A percentile compares a stretch with the other conserved stretches of the same genome.
phyloP scores from a whole-genome alignment of 2,888 invertebrate species.

The Leptopterna dolabrata region DNA sequence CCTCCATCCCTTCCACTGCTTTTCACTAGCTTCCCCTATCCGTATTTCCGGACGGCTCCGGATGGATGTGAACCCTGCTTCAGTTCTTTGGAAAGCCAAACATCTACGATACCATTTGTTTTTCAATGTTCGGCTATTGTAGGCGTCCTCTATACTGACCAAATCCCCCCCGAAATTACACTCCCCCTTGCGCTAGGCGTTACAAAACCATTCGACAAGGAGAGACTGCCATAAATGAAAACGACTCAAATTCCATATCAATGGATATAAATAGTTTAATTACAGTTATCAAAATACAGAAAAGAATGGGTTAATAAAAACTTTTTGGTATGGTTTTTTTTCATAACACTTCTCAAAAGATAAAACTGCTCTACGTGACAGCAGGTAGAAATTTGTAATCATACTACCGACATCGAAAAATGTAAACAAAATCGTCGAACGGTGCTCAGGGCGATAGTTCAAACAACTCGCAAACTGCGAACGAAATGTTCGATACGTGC shows the following conservation, averaged over 20 bases:
- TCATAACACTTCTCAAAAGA: background rate
- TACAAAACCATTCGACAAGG: too few relatives aligned
- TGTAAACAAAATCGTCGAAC: background rate
- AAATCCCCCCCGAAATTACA: too few relatives aligned
- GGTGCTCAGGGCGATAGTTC: background rate
- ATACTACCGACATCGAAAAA: background rate
- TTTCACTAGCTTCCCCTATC: too few relatives aligned
- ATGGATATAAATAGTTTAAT: constrained; percentile 45
- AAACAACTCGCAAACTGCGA: background rate
- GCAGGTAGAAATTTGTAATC: background rate
- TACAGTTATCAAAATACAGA: constrained; percentile 42
- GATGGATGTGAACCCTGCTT: too few relatives aligned
- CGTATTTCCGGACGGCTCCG: too few relatives aligned
- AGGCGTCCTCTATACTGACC: too few relatives aligned
- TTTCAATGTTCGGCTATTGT: too few relatives aligned
- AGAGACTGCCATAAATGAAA: background rate
- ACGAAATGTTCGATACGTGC: too few relatives aligned
- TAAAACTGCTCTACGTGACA: background rate
- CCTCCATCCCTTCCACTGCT: too few relatives aligned
- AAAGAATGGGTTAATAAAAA: constrained; percentile 26
- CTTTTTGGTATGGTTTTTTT: constrained; percentile 37
- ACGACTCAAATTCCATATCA: background rate
- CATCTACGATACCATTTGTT: too few relatives aligned
- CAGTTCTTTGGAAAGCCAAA: too few relatives aligned
- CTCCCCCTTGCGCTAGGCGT: too few relatives aligned